Evolutionary conservation across 2,113 vertebrate species (phyloP).

Genomic region (Lepisosteus osseus): DNA sequence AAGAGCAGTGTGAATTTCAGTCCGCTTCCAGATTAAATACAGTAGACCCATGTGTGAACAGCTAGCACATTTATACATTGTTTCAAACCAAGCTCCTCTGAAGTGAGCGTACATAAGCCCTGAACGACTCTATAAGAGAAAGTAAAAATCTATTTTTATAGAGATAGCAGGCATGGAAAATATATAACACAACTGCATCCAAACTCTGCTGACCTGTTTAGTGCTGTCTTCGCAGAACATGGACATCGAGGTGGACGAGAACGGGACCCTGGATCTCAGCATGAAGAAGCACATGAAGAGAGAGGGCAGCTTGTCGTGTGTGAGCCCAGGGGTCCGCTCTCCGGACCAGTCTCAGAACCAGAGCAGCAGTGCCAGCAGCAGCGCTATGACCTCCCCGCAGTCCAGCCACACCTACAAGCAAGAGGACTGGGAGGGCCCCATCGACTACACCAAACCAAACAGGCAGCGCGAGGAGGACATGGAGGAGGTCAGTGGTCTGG

Average conservation of each 20-base stretch:
- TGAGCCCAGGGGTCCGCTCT: constrained; percentile 81
- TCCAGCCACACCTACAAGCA: constrained; percentile 84
- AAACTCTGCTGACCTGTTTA: background rate
- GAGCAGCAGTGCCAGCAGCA: constrained; percentile 73
- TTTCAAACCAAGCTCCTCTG: too few species aligned
- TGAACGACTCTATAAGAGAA: too few species aligned
- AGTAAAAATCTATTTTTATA: too few species aligned
- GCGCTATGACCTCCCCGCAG: constrained; percentile 84
- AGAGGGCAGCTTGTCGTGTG: constrained; percentile 78
- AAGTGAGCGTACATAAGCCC: too few species aligned
- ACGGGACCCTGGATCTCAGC: constrained; percentile 93
- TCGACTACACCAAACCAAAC: constrained; percentile 96
- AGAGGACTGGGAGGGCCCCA: constrained; percentile 93
- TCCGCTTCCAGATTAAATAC: too few species aligned
- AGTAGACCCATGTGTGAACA: too few species aligned
- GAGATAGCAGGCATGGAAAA: too few species aligned
- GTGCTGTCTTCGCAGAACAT: constrained; percentile 63
- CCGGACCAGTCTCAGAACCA: constrained; percentile 80
- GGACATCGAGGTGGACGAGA: constrained; percentile 96
- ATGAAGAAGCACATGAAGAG: constrained; percentile 91
- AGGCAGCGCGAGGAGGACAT: constrained; percentile 88
- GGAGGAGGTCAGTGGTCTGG: constrained; percentile 78
- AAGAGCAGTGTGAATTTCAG: too few species aligned
- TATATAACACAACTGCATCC: too few species aligned
- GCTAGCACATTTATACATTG: too few species aligned